These are phyloP conservation scores for Anthoscopus minutus DNA, from an alignment of 2,113 vertebrate species.

Conservation along the genomic window DNA sequence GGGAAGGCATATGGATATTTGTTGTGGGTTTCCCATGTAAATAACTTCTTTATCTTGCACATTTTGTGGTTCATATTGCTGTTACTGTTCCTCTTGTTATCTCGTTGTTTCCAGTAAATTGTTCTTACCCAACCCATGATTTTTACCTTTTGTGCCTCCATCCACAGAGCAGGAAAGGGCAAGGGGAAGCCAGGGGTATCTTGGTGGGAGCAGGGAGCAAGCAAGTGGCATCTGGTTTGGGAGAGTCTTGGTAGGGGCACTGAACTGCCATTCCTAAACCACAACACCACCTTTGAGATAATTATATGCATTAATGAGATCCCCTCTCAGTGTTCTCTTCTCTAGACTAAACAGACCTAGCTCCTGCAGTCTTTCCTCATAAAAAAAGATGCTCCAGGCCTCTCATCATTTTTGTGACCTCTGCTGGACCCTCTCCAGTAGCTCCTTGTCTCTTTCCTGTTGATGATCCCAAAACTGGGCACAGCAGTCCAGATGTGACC, in stretches of 20 bases:
- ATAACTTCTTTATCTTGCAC: background rate
- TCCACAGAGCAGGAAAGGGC: background rate
- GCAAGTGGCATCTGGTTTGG: background rate
- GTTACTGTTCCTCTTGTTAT: background rate
- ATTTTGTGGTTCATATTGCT: background rate
- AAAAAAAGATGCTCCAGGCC: background rate
- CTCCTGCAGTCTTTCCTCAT: background rate
- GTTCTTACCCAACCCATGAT: background rate
- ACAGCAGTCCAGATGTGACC: background rate
- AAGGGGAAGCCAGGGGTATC: background rate
- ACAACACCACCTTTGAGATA: background rate
- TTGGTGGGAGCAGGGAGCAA: background rate
- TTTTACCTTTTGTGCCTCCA: background rate
- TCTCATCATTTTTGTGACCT: background rate
- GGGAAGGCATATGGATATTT: background rate
- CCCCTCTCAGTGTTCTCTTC: background rate
- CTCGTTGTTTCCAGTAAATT: background rate
- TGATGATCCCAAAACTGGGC: background rate
- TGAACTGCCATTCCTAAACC: background rate
- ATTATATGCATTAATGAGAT: background rate
- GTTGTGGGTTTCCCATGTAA: background rate
- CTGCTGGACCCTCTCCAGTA: background rate
- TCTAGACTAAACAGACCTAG: background rate
- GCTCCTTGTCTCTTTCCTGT: background rate
- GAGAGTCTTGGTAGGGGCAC: background rate